These are phyloP conservation scores for Diorhabda sublineata DNA, from an alignment of 1,140 invertebrate genomes.

Conservation along the genomic window DNA sequence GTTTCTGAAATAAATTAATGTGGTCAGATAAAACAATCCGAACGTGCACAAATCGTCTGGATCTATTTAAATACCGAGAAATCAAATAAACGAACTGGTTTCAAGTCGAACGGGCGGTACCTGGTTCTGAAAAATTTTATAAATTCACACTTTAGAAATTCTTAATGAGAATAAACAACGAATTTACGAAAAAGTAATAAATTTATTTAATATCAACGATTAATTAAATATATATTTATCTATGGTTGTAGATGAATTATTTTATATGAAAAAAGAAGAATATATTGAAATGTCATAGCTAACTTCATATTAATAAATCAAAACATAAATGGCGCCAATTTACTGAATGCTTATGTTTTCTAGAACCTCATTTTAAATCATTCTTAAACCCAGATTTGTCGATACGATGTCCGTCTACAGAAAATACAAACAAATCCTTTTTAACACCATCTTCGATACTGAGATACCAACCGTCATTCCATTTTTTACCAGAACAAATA, in stretches of 20 bases:
- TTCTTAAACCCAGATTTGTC: constrained; percentile 12
- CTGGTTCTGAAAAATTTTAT: not conserved
- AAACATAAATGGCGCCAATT: too few relatives aligned
- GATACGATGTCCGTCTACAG: not conserved
- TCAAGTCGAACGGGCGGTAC: not conserved
- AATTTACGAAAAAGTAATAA: too few relatives aligned
- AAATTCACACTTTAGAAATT: too few relatives aligned
- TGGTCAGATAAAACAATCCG: constrained; percentile 25
- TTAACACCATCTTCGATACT: constrained; percentile 22
- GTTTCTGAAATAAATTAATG: constrained; percentile 30
- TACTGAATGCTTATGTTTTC: not conserved
- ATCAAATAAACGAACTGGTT: constrained; percentile 1
- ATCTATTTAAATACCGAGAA: constrained; percentile 11
- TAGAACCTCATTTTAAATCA: constrained; percentile 23
- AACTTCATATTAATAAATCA: too few relatives aligned
- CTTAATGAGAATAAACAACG: too few relatives aligned
- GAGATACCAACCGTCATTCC: constrained; percentile 22
- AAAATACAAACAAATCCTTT: constrained; percentile 18
- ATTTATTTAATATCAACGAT: too few relatives aligned
- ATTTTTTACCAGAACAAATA: constrained; percentile 24
- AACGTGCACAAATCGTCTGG: constrained; percentile 23
- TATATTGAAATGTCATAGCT: too few relatives aligned
- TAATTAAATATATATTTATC: too few relatives aligned
- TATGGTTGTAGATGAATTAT: too few relatives aligned
- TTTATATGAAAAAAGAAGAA: too few relatives aligned